These are phyloP conservation scores for Ariolimax columbianus DNA, from an alignment of 2,888 invertebrate species.

Conservation along the genomic window DNA sequence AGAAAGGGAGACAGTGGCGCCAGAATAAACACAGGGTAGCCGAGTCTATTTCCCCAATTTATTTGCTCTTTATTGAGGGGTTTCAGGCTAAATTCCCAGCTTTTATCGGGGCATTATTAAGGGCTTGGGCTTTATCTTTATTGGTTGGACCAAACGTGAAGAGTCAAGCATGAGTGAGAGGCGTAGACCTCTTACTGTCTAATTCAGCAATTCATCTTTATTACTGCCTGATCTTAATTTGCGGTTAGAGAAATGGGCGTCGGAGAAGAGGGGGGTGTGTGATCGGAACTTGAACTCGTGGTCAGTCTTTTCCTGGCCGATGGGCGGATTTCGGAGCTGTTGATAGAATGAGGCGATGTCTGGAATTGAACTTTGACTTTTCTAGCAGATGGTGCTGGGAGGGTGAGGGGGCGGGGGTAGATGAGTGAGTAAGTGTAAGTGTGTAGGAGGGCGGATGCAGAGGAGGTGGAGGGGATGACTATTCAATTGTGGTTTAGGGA, in stretches of 20 bases:
- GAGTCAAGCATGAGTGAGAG: conserved; percentile 48
- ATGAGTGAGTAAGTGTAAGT: too few species aligned
- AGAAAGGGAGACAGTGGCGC: background rate
- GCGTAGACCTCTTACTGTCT: conserved; percentile 36
- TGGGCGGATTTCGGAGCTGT: conserved; percentile 32
- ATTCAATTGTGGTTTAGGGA: too few species aligned
- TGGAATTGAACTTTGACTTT: conserved; percentile 28
- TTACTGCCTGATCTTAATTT: conserved; percentile 52
- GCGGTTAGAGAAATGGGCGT: conserved; percentile 44
- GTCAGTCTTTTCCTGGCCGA: conserved; percentile 44
- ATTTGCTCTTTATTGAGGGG: conserved; percentile 45
- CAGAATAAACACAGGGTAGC: conserved; percentile 41
- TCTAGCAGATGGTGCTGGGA: conserved; percentile 26
- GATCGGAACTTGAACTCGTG: conserved; percentile 47
- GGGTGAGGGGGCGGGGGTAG: too few species aligned
- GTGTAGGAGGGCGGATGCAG: too few species aligned
- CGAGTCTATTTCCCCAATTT: conserved; percentile 27
- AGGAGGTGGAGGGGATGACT: too few species aligned
- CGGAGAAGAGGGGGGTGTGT: conserved; percentile 15
- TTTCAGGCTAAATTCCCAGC: conserved; percentile 36
- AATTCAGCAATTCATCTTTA: conserved; percentile 54
- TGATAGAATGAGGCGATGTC: background rate
- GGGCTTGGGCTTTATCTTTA: conserved; percentile 45
- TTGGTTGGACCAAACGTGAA: conserved; percentile 51
- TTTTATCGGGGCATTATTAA: conserved; percentile 47